Base-by-base conservation (phyloP, 1,140 invertebrate species). In the Pemphigus obesinymphae region DNA sequence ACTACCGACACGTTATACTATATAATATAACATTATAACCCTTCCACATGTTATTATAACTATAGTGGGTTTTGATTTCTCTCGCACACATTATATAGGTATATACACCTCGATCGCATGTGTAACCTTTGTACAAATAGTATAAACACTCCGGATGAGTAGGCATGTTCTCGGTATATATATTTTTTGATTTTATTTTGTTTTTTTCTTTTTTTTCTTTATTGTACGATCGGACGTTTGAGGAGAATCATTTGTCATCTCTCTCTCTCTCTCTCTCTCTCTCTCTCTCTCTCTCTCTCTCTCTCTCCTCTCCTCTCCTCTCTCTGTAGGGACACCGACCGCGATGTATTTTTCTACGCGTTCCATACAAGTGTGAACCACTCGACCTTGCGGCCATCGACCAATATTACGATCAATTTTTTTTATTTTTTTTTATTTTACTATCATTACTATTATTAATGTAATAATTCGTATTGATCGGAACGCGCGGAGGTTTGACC, bases 81-180 rank as follows among this genome's bases (percentile, higher is more conserved):
- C n/a, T n/a, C n/a, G n/a, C n/a, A n/a, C n/a, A n/a, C n/a, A n/a
- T n/a, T n/a, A n/a, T n/a, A n/a, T n/a, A n/a, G 29, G 17, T 72
- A 48, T 43, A 29, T 48, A 45, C 45, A 26, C 76, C 20, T 20
- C 76, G 6, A n/a, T n/a, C 72, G 75, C 23, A 53, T 58, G 75
- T 78, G 75, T 80, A 80, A 80, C 76, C 76, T 80, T 80, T 80
- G 76, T 80, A 80, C 76, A 80, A 80, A 80, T 80, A 80, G 45
- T 80, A 80, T 80, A 80, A 80, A 80, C 76, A 80, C 76, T 80
- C 55, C 76, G 76, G 76, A 80, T 80, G 76, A 80, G 76, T 80
- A 80, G 76, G 76, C 76, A 80, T 80, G 76, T 80, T 80, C 76
- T 80, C 23, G 55, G 76, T 43, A 63, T 80, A 80, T 80, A 43